Evolutionary conservation across 92 coral and sea anemone genomes (phyloP).

Genomic region (Bergia puertoricense): DNA sequence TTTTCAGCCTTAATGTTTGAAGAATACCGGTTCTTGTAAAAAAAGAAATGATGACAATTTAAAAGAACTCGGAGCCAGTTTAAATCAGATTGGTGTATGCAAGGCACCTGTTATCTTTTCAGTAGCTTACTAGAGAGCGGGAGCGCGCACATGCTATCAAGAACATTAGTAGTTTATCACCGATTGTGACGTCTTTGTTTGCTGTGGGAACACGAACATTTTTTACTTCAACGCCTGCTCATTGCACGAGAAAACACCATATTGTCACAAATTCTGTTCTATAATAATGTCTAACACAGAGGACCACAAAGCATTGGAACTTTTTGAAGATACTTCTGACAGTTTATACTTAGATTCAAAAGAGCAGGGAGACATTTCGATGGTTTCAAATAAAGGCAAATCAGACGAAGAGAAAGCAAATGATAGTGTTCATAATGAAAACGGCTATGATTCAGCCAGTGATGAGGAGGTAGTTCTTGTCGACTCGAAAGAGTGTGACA

Average conservation of each 20-base stretch:
- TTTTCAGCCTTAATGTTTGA: no score
- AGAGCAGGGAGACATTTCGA: not conserved
- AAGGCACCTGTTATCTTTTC: no score
- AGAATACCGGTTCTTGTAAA: no score
- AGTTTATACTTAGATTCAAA: not conserved
- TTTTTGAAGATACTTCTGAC: constrained; percentile 27
- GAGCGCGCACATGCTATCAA: not conserved
- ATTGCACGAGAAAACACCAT: not conserved
- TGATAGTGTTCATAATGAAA: not conserved
- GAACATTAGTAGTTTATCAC: not conserved
- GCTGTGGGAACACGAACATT: not conserved
- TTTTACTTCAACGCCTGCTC: no score
- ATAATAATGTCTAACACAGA: constrained; percentile 2
- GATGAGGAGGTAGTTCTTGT: not conserved
- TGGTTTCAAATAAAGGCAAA: not conserved
- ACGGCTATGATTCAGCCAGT: not conserved
- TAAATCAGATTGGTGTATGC: not conserved
- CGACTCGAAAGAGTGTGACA: constrained; percentile 15
- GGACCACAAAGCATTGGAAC: not conserved
- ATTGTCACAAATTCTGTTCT: not conserved
- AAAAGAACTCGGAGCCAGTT: no score
- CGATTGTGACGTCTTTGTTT: constrained; percentile 23
- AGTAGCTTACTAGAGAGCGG: no score
- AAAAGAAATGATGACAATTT: no score
- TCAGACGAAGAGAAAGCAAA: not conserved